Base-by-base conservation (phyloP, 2,888 invertebrate species). In the Pyrrhia umbra region DNA sequence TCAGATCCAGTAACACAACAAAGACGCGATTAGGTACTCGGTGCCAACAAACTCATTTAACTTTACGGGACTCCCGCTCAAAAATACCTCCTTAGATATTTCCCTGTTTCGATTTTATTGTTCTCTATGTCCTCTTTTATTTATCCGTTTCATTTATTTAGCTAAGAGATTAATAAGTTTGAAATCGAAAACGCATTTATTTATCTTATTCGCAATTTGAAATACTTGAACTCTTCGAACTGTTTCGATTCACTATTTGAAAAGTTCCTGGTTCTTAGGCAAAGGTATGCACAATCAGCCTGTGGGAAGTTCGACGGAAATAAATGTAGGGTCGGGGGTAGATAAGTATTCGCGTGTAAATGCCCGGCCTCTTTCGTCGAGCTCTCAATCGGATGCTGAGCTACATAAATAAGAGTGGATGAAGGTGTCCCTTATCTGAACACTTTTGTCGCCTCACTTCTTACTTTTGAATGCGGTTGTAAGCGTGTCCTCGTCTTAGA, bases 1-100 rank as follows among this genome's bases (percentile, higher is more conserved):
- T 93, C 93, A 84, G 92, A 93, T 93, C 82, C 82, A 80, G 86
- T 85, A 90, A 85, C 87, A 87, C 88, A 90, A 92, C 90, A 90
- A 90, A 90, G 85, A 85, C 86, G 80, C 85, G 89, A 89, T 89
- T 89, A n/a, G n/a, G n/a, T n/a, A 89, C 87, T 85, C 87, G 85
- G 85, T 89, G 88, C 85, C 90, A 91, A 90, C 90, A 92, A 93
- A 93, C 93, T 93, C 93, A 94, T 95, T 95, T 93, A 94, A 94
- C 94, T 94, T 94, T 89, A 88, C 90, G 90, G 87, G 87, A 85
- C 86, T 83, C 84, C 84, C 82, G 85, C 87, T 90, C 89, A 90
- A 92, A 92, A 91, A 92, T 90, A 84, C 82, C 85, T 83, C 85
- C 84, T 84, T 82, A 88, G 90, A 91, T 91, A 91, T 92, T 90